Base-by-base conservation (phyloP, 2,888 invertebrate genomes). In the Thera obeliscata region DNA sequence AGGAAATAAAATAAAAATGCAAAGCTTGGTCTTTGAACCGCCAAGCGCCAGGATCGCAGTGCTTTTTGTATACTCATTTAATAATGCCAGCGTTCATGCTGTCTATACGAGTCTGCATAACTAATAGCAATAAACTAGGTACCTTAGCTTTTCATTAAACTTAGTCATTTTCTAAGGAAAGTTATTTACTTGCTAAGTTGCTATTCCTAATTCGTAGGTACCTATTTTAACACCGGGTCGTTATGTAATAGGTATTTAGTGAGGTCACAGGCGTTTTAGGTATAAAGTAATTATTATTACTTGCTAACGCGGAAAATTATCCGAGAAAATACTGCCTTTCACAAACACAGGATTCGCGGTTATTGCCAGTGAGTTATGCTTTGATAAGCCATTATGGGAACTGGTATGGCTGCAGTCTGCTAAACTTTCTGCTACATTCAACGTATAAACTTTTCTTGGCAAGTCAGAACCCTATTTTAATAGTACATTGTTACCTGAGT, bases 1-100 rank as follows among this genome's bases (percentile, higher is more conserved):
- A 64, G 38, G 38, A 48, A 63, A 56, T 59, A 56, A 56, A 67
- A 59, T 61, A 33, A 61, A 61, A 64, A 62, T 62, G 61, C 61
- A 65, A 65, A 65, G 69, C 65, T 69, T 65, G 64, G 54, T 55
- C 61, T 61, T 68, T 68, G 58, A 59, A 61, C 61, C 55, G 61
- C 61, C 56, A 61, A 64, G 64, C 64, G 38, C 57, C 61, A 43
- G 41, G 43, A 55, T 64, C 58, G 61, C 64, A 58, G 43, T 41
- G 60, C 61, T 61, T 68, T 68, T 68, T 64, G 61, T 61, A n/a
- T n/a, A 52, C 61, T 54, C 61, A 58, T 61, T 67, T 67, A 67
- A 58, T 68, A 61, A 64, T 49, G 55, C 48, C 64, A 64, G 64
- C 41, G 48, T 49, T 56, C 33, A 38, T 48, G 35, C 38, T 57